A percentile compares a stretch with the other conserved stretches of the same genome.
These are phyloP conservation scores for Dunckerocampus dactyliophorus DNA, from an alignment of 2,113 vertebrate species.

Conservation along the genomic window DNA sequence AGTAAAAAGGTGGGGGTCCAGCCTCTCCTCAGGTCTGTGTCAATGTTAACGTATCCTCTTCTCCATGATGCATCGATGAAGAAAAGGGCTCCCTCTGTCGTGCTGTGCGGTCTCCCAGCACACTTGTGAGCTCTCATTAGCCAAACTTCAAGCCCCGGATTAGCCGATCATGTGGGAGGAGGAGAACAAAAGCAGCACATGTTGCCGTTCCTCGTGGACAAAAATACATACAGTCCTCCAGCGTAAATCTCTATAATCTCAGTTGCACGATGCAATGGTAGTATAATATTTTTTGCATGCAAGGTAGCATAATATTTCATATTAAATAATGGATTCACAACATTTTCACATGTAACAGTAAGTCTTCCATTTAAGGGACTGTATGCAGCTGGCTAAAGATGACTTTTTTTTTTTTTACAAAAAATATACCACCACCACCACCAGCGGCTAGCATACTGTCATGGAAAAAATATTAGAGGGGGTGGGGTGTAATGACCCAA, in stretches of 20 bases:
- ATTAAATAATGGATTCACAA: neutral
- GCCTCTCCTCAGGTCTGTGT: too few relatives aligned
- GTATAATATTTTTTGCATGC: neutral
- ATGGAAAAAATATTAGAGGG: too few relatives aligned
- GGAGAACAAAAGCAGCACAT: constrained; percentile 35
- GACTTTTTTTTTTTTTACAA: too few relatives aligned
- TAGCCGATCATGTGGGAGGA: constrained; percentile 48
- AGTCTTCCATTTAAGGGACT: neutral
- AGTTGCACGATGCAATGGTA: neutral
- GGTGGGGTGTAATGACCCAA: too few relatives aligned
- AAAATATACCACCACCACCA: too few relatives aligned
- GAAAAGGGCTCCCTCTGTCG: neutral
- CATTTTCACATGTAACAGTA: neutral
- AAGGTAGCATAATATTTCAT: neutral
- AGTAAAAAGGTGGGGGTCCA: too few relatives aligned
- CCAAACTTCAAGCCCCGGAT: constrained; percentile 38
- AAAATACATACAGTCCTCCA: neutral
- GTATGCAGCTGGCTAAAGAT: neutral
- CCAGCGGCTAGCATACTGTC: too few relatives aligned
- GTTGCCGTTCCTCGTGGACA: constrained; percentile 5
- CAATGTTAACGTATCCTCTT: too few relatives aligned
- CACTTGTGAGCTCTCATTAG: constrained; percentile 20
- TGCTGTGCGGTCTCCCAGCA: constrained; percentile 5
- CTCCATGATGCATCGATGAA: neutral
- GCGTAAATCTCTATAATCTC: neutral